phyloP scores from a whole-genome alignment of 2,888 invertebrate species.

The Tinea pellionella region DNA sequence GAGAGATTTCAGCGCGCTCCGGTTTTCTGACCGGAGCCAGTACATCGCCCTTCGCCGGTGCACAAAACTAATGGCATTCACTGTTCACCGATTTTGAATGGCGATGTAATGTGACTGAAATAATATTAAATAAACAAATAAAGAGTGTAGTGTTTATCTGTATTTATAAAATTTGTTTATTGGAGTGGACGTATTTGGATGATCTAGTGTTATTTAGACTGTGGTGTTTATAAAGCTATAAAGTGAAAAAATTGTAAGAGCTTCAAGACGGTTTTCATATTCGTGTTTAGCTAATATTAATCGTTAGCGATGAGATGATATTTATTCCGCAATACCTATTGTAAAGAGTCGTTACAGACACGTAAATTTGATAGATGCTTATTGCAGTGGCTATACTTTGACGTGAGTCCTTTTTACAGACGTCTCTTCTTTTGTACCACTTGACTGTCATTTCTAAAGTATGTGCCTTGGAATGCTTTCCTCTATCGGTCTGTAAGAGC shows the following conservation, averaged over 20 bases:
- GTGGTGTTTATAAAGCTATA: background rate
- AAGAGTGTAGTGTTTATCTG: background rate
- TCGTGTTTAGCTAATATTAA: background rate
- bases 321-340: background rate
- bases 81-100: constrained; percentile 43
- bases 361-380: background rate
- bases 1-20: constrained; percentile 21
- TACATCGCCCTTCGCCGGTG: constrained; percentile 28
- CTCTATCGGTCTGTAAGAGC: constrained; percentile 44
- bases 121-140: background rate
- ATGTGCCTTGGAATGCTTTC: constrained; percentile 69
- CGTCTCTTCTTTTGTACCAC: constrained; percentile 17
- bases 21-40: constrained; percentile 42
- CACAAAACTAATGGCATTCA: constrained; percentile 54
- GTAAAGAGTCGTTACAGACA: background rate
- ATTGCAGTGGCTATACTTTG: background rate
- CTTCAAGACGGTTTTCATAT: background rate
- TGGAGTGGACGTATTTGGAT: background rate
- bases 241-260: background rate
- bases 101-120: constrained; percentile 21
- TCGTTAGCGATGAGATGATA: background rate
- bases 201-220: background rate
- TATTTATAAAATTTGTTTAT: background rate
- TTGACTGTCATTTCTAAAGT: constrained; percentile 52
- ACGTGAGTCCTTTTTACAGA: constrained; percentile 13